Conservation (phyloP, 2,888 invertebrate species). For the Sisyra nigra region DNA sequence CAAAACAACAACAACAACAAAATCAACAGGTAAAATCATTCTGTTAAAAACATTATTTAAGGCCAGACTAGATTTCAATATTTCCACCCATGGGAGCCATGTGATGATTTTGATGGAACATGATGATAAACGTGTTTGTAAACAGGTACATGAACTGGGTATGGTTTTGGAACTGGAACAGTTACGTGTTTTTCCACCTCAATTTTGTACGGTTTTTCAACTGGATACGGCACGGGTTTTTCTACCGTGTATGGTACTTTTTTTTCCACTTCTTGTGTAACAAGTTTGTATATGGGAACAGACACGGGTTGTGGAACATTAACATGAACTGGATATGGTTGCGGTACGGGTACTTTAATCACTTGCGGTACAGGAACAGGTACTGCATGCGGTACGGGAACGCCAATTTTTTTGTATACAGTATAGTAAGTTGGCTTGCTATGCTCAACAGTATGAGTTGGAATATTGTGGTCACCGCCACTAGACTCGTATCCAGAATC, state of each 20-base stretch:
- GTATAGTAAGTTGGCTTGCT: slow-evolving; percentile 53
- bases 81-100: slow-evolving; percentile 6
- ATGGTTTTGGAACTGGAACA: slow-evolving; percentile 51
- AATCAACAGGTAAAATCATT: not conserved
- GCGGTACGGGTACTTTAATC: slow-evolving; percentile 54
- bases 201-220: slow-evolving; percentile 60
- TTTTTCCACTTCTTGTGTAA: slow-evolving; percentile 54
- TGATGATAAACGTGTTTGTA: slow-evolving; percentile 60
- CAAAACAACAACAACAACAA: not conserved
- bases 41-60: not conserved
- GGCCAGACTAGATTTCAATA: slow-evolving; percentile 1
- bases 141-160: slow-evolving; percentile 56
- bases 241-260: slow-evolving; percentile 60
- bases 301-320: slow-evolving; percentile 54
- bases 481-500: slow-evolving; percentile 32
- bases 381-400: slow-evolving; percentile 57
- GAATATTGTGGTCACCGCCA: slow-evolving; percentile 33
- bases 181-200: slow-evolving; percentile 59
- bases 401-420: slow-evolving; percentile 53
- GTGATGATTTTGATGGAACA: slow-evolving; percentile 20
- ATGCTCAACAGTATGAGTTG: slow-evolving; percentile 46
- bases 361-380: slow-evolving; percentile 54
- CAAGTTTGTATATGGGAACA: slow-evolving; percentile 55
- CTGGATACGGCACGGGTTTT: slow-evolving; percentile 51
- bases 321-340: slow-evolving; percentile 58